Percentiles rank a stretch among this genome's conserved stretches.
Evolutionary conservation across 2,113 vertebrate genomes (phyloP).

Genomic region (Chinchilla lanigera): DNA sequence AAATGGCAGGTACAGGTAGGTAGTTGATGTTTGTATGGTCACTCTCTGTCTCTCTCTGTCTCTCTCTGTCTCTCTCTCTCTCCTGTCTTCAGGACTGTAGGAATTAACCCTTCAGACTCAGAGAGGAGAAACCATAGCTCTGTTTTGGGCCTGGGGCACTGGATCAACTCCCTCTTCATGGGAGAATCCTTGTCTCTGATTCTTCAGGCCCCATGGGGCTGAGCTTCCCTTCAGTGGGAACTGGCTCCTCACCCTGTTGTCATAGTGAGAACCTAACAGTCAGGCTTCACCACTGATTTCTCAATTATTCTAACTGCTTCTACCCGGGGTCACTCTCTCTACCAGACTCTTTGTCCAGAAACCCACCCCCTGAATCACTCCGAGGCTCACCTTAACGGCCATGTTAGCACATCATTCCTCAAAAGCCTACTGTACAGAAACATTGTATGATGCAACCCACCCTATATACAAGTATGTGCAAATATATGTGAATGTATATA

Average conservation of each 20-base stretch:
- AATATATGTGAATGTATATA: no score
- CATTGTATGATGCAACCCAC: neutral
- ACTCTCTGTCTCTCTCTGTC: no score
- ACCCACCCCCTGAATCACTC: neutral
- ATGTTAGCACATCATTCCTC: neutral
- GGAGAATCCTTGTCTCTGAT: neutral
- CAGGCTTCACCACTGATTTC: neutral
- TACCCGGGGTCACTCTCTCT: no score
- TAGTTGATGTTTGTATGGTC: no score
- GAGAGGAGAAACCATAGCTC: fast-evolving
- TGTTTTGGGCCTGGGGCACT: fast-evolving
- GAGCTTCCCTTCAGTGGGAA: neutral
- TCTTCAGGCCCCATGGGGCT: neutral
- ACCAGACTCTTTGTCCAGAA: neutral
- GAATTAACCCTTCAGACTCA: neutral
- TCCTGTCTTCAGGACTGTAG: neutral
- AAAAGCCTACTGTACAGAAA: neutral
- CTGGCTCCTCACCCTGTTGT: neutral
- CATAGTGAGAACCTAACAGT: no score
- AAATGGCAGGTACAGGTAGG: neutral
- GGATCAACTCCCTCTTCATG: no score
- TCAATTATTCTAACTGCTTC: neutral
- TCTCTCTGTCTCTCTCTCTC: no score
- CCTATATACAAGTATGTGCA: neutral
- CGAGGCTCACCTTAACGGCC: neutral